phyloP scores from a whole-genome alignment of 1,140 invertebrate species.

The Meloidogyne chitwoodi region DNA sequence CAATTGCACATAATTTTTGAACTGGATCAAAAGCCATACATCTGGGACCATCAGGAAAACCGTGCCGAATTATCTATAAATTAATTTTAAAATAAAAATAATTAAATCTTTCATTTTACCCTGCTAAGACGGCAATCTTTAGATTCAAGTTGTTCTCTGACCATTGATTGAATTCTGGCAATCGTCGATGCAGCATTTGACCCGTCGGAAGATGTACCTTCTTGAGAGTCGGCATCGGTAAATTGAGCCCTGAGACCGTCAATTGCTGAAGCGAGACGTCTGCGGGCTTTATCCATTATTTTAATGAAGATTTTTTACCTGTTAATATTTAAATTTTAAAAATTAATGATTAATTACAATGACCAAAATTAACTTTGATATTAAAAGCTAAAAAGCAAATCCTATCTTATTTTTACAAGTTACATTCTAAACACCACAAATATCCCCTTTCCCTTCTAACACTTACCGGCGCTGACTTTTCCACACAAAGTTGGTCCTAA shows the following conservation, averaged over 20 bases:
- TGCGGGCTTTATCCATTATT: conserved; percentile 16
- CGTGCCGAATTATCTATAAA: conserved; percentile 68
- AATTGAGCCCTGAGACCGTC: conserved; percentile 11
- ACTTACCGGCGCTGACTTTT: not conserved
- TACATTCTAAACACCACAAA: no score
- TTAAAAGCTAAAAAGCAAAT: no score
- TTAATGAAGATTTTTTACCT: not conserved
- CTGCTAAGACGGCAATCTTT: not conserved
- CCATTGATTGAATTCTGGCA: not conserved
- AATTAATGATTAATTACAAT: not conserved
- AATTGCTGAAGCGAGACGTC: conserved; percentile 11
- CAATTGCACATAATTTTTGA: conserved; percentile 90
- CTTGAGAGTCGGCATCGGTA: conserved; percentile 9
- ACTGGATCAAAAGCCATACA: conserved; percentile 94
- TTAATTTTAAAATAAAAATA: not conserved
- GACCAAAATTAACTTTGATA: no score
- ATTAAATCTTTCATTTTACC: not conserved
- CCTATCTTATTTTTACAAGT: no score
- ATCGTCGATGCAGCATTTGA: not conserved
- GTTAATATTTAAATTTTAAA: not conserved
- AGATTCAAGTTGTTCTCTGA: conserved; percentile 3
- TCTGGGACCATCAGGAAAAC: conserved; percentile 94
- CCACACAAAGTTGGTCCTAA: not conserved
- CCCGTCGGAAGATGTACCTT: not conserved
- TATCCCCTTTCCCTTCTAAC: not conserved